These are phyloP conservation scores for Hemiprocne comata DNA, from an alignment of 2,113 vertebrate species.

Conservation along the genomic window DNA sequence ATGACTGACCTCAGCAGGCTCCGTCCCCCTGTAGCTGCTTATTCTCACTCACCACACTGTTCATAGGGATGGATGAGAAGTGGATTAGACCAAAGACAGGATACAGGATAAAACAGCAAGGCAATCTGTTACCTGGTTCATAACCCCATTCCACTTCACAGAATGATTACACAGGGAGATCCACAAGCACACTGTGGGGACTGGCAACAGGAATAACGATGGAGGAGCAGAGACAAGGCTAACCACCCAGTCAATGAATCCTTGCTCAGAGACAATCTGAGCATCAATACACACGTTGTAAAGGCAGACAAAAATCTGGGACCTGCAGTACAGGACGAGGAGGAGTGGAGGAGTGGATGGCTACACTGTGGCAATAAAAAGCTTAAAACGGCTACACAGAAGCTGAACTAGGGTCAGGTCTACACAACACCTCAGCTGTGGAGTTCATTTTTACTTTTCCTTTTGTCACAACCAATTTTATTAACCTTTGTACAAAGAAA, in stretches of 20 bases:
- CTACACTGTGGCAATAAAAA: background rate
- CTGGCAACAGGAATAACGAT: background rate
- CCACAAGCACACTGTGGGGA: rapidly evolving
- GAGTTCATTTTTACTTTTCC: background rate
- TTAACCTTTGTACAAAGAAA: background rate
- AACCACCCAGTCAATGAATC: background rate
- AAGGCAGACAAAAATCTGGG: background rate
- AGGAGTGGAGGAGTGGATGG: background rate
- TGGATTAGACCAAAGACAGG: background rate
- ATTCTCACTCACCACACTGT: background rate
- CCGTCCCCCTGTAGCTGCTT: background rate
- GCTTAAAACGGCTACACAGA: background rate
- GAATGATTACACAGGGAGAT: background rate
- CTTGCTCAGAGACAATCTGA: background rate
- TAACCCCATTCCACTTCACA: rapidly evolving
- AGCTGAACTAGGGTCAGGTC: background rate
- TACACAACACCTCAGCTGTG: background rate
- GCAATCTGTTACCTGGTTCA: background rate
- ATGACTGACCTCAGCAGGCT: background rate
- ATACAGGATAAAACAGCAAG: background rate
- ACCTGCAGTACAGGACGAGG: background rate
- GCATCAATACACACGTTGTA: background rate
- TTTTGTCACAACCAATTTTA: background rate
- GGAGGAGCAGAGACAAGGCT: background rate
- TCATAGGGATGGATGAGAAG: background rate